These are phyloP conservation scores for Eupithecia abbreviata DNA, from an alignment of 2,888 invertebrate species.

Conservation along the genomic window DNA sequence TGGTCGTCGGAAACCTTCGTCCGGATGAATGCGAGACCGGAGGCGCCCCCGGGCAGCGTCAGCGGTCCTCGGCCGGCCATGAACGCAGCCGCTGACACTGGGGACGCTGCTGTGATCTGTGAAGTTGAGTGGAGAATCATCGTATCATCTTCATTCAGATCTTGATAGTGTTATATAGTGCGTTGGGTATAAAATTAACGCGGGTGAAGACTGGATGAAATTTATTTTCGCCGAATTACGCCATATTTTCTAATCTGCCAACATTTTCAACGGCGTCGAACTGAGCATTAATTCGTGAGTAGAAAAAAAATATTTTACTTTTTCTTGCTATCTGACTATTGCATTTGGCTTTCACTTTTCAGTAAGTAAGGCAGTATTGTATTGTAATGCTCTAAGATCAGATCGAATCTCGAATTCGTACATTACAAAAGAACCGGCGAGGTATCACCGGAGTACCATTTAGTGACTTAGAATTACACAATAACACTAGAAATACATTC, in stretches of 20 bases:
- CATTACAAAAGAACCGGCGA: background rate
- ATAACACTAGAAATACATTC: no score
- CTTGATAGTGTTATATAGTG: background rate
- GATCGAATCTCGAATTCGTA: background rate
- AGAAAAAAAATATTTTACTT: background rate
- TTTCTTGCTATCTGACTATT: background rate
- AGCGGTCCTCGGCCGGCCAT: constrained; percentile 87
- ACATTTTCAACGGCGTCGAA: background rate
- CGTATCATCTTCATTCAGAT: background rate
- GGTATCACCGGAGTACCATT: background rate
- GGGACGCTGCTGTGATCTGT: constrained; percentile 75
- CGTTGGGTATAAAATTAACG: no score
- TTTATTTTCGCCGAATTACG: no score
- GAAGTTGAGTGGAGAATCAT: background rate
- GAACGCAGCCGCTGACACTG: constrained; percentile 85
- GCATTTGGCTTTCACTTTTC: background rate
- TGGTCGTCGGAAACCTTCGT: constrained; percentile 85
- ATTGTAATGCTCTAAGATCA: background rate
- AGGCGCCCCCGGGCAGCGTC: constrained; percentile 90
- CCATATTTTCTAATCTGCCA: no score
- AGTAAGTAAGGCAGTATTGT: background rate
- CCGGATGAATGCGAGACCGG: constrained; percentile 89
- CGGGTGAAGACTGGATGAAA: no score
- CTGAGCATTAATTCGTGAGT: background rate
- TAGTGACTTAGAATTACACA: background rate